Base-by-base conservation (phyloP, 2,888 invertebrate genomes). In the Stenurella melanura region DNA sequence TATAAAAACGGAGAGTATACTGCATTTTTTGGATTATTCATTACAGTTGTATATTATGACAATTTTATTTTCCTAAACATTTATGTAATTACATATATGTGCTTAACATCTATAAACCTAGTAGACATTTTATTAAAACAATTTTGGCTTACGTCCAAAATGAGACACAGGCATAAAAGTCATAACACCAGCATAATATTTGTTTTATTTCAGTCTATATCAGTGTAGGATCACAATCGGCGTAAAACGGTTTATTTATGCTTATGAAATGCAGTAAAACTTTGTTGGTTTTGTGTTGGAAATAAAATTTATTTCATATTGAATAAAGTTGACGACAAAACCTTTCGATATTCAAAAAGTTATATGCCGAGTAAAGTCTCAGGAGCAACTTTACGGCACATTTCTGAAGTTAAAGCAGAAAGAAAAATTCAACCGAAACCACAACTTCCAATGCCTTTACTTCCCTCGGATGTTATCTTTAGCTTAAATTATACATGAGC, bases 231-330 rank as follows among this genome's bases (percentile, higher is more conserved):
- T 70, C 70, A 70, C 70, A 70, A 70, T 70, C 50, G 60, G 60
- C 60, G 60, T 42, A 50, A 60, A 70, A 70, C 72, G 63, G 54
- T 63, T 72, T 54, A 61, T 72, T 58, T 54, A 72, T 78, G 71
- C 73, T 73, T 56, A 71, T 76, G 76, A 76, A 70, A 76, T 76
- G 71, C 76, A 76, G 76, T 75, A 64, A 74, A 77, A 79, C 74
- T 76, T 78, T 69, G 50, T 66, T 61, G 72, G 75, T 60, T 50
- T 73, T 60, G 71, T 71, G 66, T 74, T 57, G 74, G 71, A 74
- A 76, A 70, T 73, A 68, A 76, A 80, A 80, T 83, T 81, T 81
- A 81, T 81, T 80, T 80, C 75, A 77, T 76, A 76, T 78, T 67
- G 73, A 76, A 78, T 78, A 81, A 75, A 79, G 80, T 79, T 76